Percentiles rank a stretch among this genome's conserved stretches.
These are phyloP conservation scores for Parus major DNA, from an alignment of 2,113 vertebrate genomes.

Conservation along the genomic window DNA sequence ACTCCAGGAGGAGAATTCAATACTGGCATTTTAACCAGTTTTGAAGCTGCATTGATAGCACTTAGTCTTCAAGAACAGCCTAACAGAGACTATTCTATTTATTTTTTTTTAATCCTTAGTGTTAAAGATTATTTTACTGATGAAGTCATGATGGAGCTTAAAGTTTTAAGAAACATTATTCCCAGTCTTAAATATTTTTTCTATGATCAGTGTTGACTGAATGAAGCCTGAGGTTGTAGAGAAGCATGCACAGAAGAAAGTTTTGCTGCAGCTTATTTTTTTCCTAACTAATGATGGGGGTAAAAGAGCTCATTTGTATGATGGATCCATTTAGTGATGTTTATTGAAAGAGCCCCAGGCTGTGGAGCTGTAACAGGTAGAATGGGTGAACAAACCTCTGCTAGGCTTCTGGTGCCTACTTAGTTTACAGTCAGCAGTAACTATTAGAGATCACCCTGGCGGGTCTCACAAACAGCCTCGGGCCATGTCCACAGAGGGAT, in stretches of 20 bases:
- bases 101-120: neutral
- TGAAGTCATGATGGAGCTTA: neutral
- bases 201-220: neutral
- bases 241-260: neutral
- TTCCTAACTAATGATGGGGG: neutral
- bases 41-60: neutral
- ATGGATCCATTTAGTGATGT: neutral
- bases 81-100: neutral
- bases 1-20: neutral
- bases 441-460: neutral
- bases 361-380: conserved; percentile 3
- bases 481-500: neutral
- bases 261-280: neutral
- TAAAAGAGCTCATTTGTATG: neutral
- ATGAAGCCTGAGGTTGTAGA: neutral
- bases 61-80: neutral
- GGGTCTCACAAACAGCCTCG: neutral
- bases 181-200: neutral
- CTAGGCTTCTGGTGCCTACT: neutral
- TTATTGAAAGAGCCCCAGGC: conserved; percentile 2
- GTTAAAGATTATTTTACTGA: neutral
- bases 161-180: neutral
- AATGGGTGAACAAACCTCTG: neutral
- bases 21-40: neutral
- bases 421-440: neutral